Base-by-base conservation (phyloP, 2,888 invertebrate species). In the Drosophila austrosaltans region DNA sequence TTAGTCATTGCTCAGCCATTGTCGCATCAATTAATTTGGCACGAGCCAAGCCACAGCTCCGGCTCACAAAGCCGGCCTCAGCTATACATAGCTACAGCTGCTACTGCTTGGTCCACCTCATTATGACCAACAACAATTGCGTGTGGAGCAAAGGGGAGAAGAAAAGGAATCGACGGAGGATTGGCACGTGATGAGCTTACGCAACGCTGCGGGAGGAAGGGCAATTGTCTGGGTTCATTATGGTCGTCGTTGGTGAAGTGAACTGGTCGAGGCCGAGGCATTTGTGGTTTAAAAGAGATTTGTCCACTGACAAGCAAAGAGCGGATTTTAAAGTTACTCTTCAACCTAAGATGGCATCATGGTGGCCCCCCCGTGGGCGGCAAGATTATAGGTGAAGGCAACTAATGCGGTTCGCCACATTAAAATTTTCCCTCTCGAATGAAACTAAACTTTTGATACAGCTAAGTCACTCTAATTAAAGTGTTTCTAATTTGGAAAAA, bases 11-110 rank as follows among this genome's bases (percentile, higher is more conserved):
- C 71, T 71, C 72, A 70, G 72, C 73, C 74, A 67, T 77, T 76
- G 80, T 72, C 76, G 72, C 83, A 81, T 78, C 75, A 81, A 81
- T 81, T 81, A 83, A 83, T 83, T 81, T 62, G 71, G 69, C 78
- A 76, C 82, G 76, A 77, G 75, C 72, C 79, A 61, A 36, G 32
- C 61, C 42, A 67, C 57, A 54, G 36, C 32, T 10, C n/a, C 36
- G 42, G 2, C 32, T 39, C 16, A 10, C 56, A 44, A 36, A 48
- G 57, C 16, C 12, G n/a, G 39, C 10, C 32, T 16, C 48, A 28
- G 5, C 63, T 30, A 16, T 48, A 28, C 0, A 16, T 0, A 16
- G 5, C 63, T 39, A 44, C 42, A 36, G 54, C 44, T 57, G 59
- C 72, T 66, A 40, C 59, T 66, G 59, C 72, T 72, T 66, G 63